Evolutionary conservation across 23 tunicate genomes (phyloP), one percentile per base, ranked within the genome.

Genomic region (Halocynthia aurantium): DNA sequence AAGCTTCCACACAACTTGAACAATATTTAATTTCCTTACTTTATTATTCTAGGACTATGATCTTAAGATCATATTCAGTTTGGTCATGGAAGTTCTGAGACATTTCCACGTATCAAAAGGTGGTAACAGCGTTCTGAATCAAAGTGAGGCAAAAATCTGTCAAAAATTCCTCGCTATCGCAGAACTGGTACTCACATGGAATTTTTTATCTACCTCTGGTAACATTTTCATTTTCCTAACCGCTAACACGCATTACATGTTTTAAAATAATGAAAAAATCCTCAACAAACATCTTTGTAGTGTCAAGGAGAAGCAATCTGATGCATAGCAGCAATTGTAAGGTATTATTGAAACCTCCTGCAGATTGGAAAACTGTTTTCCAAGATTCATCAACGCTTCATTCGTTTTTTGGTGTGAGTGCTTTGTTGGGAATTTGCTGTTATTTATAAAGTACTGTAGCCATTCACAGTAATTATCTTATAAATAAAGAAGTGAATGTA

Each of bases 181-280:
- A 5, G 86, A 87, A 49, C 93, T 82, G 62, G 61, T 82, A 51
- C 55, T 87, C 6, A 64, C 69, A 7, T 87, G 93, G 93, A 75
- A 74, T 53, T 87, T 87, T 50, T 44, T 86, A 6, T 64, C 84
- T 31, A 64, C 22, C 15, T 10, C 52, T 9, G 76, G 80, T 76
- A 58, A 5, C 51, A 58, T 8, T 68, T 68, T 68, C n/a, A 19
- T n/a, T 12, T 44, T 52, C 6, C 55, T 7, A 51, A 17, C 20
- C 61, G 18, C 17, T 8, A 53, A 40, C 54, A 49, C 4, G 10
- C 9, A 7, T 78, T 52, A 21, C 7, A 11, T 63, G 52, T 77
- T 62, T 64, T 49, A 40, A 22, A 58, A 31, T 68, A 12, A 17
- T 12, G 19, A 68, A 21, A 68, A 21, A n/a, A n/a, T n/a, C 21